A percentile compares a stretch with the other conserved stretches of the same genome.
These are phyloP conservation scores for Saccopteryx leptura DNA, from an alignment of 2,113 vertebrate genomes.

Conservation along the genomic window DNA sequence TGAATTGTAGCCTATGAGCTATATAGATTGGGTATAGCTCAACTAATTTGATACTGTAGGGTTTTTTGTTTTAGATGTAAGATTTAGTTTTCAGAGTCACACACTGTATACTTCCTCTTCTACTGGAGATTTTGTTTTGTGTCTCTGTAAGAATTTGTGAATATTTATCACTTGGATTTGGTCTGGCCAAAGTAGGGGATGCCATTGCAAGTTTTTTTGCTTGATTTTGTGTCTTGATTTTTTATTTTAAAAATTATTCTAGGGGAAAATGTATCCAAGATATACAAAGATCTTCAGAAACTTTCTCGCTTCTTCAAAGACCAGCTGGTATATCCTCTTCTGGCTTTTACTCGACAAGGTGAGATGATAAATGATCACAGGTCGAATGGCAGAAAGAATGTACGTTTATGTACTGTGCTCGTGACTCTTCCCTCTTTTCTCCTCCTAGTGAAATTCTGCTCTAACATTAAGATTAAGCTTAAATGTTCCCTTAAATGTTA, in stretches of 20 bases:
- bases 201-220: conserved; percentile 48
- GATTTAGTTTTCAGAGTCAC: background rate
- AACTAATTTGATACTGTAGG: background rate
- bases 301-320: conserved; percentile 97
- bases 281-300: conserved; percentile 94
- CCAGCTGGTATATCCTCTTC: conserved; percentile 95
- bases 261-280: conserved; percentile 89
- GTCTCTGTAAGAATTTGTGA: background rate
- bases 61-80: background rate
- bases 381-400: background rate
- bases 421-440: background rate
- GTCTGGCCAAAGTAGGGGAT: conserved; percentile 36
- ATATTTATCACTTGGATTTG: background rate
- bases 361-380: background rate
- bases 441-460: background rate
- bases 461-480: background rate
- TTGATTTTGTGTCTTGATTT: conserved; percentile 68
- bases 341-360: conserved; percentile 96
- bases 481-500: background rate
- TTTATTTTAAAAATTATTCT: conserved; percentile 63
- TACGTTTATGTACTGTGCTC: no score
- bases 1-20: background rate
- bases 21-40: background rate
- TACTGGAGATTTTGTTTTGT: background rate
- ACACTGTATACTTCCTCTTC: no score